Conservation (phyloP, 2,113 vertebrate genomes). For the Rhinopomastus cyanomelas region DNA sequence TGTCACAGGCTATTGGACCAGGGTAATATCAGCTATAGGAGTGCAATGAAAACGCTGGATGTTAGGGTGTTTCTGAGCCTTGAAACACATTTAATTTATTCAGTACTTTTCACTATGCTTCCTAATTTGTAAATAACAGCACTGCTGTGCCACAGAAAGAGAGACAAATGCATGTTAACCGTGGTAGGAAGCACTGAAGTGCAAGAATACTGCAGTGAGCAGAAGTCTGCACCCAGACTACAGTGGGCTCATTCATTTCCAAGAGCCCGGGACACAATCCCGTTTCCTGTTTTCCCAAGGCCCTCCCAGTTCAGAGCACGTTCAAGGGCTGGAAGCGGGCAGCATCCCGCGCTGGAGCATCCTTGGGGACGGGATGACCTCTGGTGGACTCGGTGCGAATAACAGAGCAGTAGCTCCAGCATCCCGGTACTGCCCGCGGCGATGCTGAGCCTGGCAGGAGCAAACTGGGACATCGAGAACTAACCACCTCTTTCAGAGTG, state of each 20-base stretch:
- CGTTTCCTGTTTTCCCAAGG: neutral
- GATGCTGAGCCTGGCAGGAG: too few species aligned
- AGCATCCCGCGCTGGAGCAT: neutral
- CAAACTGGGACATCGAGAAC: neutral
- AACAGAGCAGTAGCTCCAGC: neutral
- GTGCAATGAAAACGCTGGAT: constrained; percentile 11
- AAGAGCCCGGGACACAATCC: neutral
- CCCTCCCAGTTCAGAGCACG: neutral
- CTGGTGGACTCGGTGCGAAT: constrained; percentile 6
- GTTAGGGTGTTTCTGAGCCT: constrained; percentile 51
- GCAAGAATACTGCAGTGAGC: constrained; percentile 15
- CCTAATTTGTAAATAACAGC: neutral
- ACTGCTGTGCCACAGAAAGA: neutral
- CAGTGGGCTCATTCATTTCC: constrained; percentile 37
- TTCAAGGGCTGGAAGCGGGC: neutral
- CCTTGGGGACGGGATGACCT: neutral
- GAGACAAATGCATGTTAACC: neutral
- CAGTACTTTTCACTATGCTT: neutral
- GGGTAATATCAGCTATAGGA: neutral
- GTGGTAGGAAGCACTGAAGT: neutral
- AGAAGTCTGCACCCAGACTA: neutral
- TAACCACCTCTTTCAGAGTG: neutral
- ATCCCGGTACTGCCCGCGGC: neutral
- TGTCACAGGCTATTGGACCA: neutral
- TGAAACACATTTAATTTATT: constrained; percentile 4